Evolutionary conservation across 2,797 vertebrate species (phyloP).

Genomic region (Microctenopoma steveboyesi): DNA sequence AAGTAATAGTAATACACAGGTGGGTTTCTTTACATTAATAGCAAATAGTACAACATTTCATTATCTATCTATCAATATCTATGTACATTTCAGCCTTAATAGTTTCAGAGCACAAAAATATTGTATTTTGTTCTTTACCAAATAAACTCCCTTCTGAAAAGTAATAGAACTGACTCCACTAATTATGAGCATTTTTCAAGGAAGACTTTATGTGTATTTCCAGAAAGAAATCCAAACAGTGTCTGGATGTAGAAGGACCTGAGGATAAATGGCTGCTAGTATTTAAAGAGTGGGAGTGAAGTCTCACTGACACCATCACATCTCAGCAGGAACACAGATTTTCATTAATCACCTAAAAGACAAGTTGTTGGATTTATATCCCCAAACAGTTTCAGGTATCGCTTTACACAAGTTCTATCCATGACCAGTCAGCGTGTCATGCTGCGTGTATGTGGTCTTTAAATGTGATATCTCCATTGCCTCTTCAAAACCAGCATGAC

Average conservation of each 20-base stretch:
- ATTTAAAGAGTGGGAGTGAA: conserved; percentile 14
- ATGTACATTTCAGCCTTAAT: no score
- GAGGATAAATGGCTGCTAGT: conserved; percentile 7
- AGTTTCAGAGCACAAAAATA: no score
- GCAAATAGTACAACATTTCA: no score
- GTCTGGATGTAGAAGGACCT: conserved; percentile 12
- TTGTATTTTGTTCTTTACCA: not conserved
- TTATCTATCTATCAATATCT: no score
- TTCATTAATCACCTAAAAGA: conserved; percentile 28
- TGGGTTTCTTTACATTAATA: no score
- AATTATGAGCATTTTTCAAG: conserved; percentile 13
- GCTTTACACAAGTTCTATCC: conserved; percentile 36
- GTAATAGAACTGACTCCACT: not conserved
- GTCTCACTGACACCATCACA: conserved; percentile 21
- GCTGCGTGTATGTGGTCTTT: conserved; percentile 46
- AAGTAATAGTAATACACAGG: no score
- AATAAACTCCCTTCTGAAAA: not conserved
- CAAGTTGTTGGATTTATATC: not conserved
- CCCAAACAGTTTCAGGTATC: conserved; percentile 5
- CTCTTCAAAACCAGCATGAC: conserved; percentile 38
- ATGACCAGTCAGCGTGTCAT: conserved; percentile 13
- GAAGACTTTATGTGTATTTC: conserved; percentile 11
- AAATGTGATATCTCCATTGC: conserved; percentile 50
- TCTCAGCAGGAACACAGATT: conserved; percentile 20
- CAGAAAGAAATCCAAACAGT: conserved; percentile 24